phyloP scores from a whole-genome alignment of 2,888 invertebrate species.

The Gisinianus flammeolus region DNA sequence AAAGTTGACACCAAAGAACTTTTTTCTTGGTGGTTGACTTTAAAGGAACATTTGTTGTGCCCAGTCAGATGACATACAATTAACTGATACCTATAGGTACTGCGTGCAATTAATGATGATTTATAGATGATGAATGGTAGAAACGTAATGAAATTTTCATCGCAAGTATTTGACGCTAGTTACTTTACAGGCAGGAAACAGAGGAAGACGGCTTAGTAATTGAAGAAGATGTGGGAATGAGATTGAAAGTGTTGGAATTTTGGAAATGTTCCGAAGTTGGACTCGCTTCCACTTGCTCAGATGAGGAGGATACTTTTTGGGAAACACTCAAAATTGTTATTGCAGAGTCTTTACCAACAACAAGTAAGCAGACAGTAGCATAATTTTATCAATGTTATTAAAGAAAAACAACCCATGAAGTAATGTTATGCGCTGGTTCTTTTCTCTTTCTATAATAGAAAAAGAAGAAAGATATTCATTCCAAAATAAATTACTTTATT shows the following conservation, averaged over 20 bases:
- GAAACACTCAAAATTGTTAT: slow-evolving; percentile 62
- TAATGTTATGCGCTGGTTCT: too few species aligned
- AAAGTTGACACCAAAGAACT: too few species aligned
- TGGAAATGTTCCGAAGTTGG: slow-evolving; percentile 63
- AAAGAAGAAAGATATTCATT: neutral
- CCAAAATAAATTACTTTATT: neutral
- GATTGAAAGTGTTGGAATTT: slow-evolving; percentile 63
- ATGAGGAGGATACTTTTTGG: slow-evolving; percentile 28
- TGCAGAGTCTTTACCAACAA: slow-evolving; percentile 62
- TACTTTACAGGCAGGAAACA: slow-evolving; percentile 60
- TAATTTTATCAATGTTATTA: neutral
- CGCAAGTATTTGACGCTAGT: neutral
- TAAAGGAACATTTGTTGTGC: too few species aligned
- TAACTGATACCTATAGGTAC: too few species aligned
- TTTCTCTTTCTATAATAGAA: neutral
- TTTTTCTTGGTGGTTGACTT: too few species aligned
- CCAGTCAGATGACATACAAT: too few species aligned
- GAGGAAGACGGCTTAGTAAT: slow-evolving; percentile 62
- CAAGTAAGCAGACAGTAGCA: slow-evolving; percentile 52
- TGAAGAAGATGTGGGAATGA: slow-evolving; percentile 61
- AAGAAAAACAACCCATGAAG: too few species aligned
- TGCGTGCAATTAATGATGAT: too few species aligned
- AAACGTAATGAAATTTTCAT: slow-evolving; percentile 7
- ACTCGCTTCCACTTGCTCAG: slow-evolving; percentile 44
- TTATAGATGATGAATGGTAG: neutral